Evolutionary conservation across 2,888 invertebrate genomes (phyloP).

Genomic region (Drosophila nr. fundita): DNA sequence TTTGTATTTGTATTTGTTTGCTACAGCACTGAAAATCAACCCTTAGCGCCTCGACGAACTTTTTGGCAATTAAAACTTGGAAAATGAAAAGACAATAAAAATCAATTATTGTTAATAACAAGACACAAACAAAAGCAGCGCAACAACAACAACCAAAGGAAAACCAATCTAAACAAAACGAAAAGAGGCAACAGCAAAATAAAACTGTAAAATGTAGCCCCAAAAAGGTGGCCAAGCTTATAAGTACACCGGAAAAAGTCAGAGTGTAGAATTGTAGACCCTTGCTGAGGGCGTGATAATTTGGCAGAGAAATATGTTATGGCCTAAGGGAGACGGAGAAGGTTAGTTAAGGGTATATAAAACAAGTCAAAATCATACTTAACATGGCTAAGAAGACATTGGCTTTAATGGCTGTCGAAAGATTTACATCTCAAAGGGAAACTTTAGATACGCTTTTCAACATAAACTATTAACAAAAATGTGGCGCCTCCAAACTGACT

Average conservation of each 20-base stretch:
- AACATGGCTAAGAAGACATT: neutral
- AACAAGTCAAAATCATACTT: neutral
- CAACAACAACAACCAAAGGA: neutral
- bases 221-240: neutral
- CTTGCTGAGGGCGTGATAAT: neutral
- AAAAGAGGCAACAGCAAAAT: neutral
- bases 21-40: slow-evolving; percentile 5
- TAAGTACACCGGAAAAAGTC: neutral
- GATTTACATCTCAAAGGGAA: neutral
- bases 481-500: neutral
- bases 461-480: neutral
- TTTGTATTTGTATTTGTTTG: slow-evolving; percentile 4
- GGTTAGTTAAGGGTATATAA: neutral
- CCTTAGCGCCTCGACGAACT: slow-evolving; percentile 34
- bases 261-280: neutral
- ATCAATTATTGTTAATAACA: slow-evolving; percentile 77
- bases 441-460: neutral
- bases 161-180: slow-evolving; percentile 1
- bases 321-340: neutral
- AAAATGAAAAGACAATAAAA: slow-evolving; percentile 72
- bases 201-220: neutral
- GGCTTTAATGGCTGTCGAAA: neutral
- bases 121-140: slow-evolving; percentile 5
- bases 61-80: slow-evolving; percentile 74
- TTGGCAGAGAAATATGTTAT: neutral